Percentiles rank a stretch among this genome's conserved stretches.
Evolutionary conservation across 2,888 invertebrate species (phyloP).

Genomic region (Lysandra coridon): DNA sequence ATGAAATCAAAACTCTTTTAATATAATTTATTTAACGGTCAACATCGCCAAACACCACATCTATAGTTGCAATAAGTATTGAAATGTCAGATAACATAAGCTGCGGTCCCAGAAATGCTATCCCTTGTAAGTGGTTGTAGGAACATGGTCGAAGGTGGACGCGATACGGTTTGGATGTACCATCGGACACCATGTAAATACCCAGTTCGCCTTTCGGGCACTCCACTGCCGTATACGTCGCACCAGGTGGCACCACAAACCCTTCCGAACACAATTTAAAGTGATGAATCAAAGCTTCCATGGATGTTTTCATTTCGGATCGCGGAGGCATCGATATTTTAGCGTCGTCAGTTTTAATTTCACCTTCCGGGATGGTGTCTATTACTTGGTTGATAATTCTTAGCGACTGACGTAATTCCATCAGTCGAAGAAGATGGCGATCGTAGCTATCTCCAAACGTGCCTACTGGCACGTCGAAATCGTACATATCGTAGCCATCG

Average conservation of each 20-base stretch:
- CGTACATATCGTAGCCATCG: constrained; percentile 89
- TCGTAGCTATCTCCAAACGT: constrained; percentile 92
- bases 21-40: constrained; percentile 68
- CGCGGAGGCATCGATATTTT: constrained; percentile 88
- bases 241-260: constrained; percentile 90
- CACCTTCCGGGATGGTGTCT: constrained; percentile 90
- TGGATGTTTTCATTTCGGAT: constrained; percentile 90
- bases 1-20: too few species aligned
- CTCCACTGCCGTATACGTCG: constrained; percentile 89
- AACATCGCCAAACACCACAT: constrained; percentile 82
- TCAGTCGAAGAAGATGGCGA: constrained; percentile 84
- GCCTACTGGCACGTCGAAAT: constrained; percentile 92
- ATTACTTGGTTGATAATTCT: constrained; percentile 90
- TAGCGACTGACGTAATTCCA: constrained; percentile 89
- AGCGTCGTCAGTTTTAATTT: constrained; percentile 88
- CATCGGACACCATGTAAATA: constrained; percentile 92
- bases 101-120: constrained; percentile 82
- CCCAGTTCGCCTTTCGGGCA: constrained; percentile 94
- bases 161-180: constrained; percentile 87
- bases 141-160: constrained; percentile 81
- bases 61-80: constrained; percentile 86
- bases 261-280: constrained; percentile 93
- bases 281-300: constrained; percentile 94
- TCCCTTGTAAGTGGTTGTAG: constrained; percentile 82
- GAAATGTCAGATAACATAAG: constrained; percentile 89